Evolutionary conservation across 2,888 invertebrate genomes (phyloP), one percentile per base, ranked within the genome.

Genomic region (Ypsolopha scabrella): DNA sequence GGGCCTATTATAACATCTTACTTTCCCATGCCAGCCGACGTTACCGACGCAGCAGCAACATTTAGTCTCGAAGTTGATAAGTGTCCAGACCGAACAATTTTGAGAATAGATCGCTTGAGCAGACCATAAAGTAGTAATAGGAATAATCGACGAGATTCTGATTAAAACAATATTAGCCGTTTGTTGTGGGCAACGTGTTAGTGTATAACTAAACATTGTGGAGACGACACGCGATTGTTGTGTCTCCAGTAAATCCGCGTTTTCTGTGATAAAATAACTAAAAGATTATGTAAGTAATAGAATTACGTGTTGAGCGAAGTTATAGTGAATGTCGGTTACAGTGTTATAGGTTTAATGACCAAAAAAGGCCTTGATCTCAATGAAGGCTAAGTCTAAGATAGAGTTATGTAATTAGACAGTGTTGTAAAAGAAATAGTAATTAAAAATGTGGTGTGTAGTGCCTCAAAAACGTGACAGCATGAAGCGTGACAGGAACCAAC

Each of bases 401-500:
- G 46, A 52, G 56, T 70, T 67, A 60, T 65, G 61, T 65, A 72
- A 72, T 51, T 44, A 51, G 50, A 43, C 57, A 55, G 52, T 52
- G 57, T 53, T 48, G 50, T 52, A 49, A 50, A 49, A 49, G 51
- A 62, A 66, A 64, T 72, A 73, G 75, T 69, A 75, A 63, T 35
- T 48, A 11, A 66, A 64, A 57, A 58, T 64, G 58, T 66, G 65
- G 63, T 63, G 63, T 60, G 52, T 43, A 44, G 51, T 54, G 48
- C 45, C 52, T 33, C 39, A 43, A 33, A 59, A 57, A 46, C 56
- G 61, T 59, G 63, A 60, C 52, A 72, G 65, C 52, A 71, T 75
- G 78, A 83, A 77, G 59, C 76, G 75, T 53, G 59, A 70, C 52
- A 81, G 73, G 67, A 81, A 74, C 58, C 60, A 64, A 57, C 75